Evolutionary conservation across 2,888 invertebrate species (phyloP).

Genomic region (Conops quadrifasciatus): DNA sequence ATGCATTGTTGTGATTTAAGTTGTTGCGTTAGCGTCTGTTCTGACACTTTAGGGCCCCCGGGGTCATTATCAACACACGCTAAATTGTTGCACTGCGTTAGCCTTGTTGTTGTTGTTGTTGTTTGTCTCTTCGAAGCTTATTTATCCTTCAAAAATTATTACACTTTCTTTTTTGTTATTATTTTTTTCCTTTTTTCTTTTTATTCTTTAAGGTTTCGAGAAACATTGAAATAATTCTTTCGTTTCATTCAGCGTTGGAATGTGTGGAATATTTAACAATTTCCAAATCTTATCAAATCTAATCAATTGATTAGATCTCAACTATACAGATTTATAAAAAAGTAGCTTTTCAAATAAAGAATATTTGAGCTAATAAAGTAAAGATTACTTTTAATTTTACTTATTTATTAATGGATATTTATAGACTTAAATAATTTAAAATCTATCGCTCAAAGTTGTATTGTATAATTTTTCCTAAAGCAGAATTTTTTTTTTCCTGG

Average conservation of each 20-base stretch:
- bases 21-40: constrained; percentile 27
- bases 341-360: too few species aligned
- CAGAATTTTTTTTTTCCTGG: too few species aligned
- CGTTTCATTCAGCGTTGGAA: too few species aligned
- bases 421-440: too few species aligned
- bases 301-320: too few species aligned
- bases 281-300: too few species aligned
- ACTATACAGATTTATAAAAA: too few species aligned
- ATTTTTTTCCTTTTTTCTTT: too few species aligned
- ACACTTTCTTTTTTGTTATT: neutral
- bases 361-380: neutral
- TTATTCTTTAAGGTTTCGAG: neutral
- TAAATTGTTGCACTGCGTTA: neutral
- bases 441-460: too few species aligned
- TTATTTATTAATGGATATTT: too few species aligned
- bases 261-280: too few species aligned
- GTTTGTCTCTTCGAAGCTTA: neutral
- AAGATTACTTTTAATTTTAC: neutral
- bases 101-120: neutral
- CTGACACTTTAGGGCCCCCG: constrained; percentile 23
- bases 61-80: constrained; percentile 27
- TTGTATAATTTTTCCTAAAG: too few species aligned
- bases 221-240: neutral
- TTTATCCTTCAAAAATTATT: neutral
- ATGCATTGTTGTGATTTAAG: constrained; percentile 22